phyloP scores from a whole-genome alignment of 2,888 invertebrate species.

The Protonemura montana region DNA sequence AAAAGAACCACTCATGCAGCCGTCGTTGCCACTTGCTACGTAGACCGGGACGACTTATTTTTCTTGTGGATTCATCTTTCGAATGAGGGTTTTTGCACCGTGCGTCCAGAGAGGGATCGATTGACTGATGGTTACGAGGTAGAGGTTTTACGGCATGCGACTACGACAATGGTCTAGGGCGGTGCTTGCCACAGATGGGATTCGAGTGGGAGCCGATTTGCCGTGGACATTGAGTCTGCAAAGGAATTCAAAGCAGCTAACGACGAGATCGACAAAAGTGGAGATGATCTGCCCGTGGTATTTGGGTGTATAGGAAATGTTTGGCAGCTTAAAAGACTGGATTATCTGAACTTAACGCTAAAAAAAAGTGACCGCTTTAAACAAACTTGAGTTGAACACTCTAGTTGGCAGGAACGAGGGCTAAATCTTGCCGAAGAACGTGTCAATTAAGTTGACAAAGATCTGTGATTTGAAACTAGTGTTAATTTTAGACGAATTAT shows the following conservation, averaged over 20 bases:
- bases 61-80: not conserved
- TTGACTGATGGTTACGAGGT: not conserved
- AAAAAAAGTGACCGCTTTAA: not conserved
- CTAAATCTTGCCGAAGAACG: not conserved
- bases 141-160: not conserved
- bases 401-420: not conserved
- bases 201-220: not conserved
- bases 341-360: not conserved
- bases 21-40: not conserved
- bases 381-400: not conserved
- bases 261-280: not conserved
- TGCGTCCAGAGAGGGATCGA: not conserved
- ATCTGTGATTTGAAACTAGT: constrained; percentile 12
- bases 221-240: no score
- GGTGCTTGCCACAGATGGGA: not conserved
- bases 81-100: not conserved
- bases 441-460: constrained; percentile 12
- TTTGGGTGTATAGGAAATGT: not conserved
- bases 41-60: not conserved
- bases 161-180: not conserved
- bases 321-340: not conserved
- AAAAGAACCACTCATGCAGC: not conserved
- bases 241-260: not conserved
- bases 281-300: not conserved
- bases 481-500: not conserved